A percentile compares a stretch with the other conserved stretches of the same genome.
phyloP scores from a whole-genome alignment of 2,888 invertebrate genomes.

The Lepidonotus clava region DNA sequence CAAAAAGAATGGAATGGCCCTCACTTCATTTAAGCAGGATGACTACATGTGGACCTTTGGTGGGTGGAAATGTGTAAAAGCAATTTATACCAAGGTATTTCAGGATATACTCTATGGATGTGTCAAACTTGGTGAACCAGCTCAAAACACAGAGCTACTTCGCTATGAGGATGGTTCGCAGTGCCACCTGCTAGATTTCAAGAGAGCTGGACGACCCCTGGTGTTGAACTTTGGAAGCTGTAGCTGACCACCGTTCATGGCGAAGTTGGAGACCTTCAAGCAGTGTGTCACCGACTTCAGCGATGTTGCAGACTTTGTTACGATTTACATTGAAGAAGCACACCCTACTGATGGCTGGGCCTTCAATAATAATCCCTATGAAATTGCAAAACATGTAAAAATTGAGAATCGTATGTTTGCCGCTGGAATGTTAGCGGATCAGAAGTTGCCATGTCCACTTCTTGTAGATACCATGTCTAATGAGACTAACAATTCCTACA shows the following conservation, averaged over 20 bases:
- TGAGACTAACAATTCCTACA: constrained; percentile 69
- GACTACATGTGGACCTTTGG: not conserved
- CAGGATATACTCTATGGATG: not conserved
- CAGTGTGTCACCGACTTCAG: constrained; percentile 68
- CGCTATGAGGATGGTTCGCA: not conserved
- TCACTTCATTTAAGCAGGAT: too few species aligned
- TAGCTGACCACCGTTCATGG: constrained; percentile 76
- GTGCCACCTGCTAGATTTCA: constrained; percentile 58
- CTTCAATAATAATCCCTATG: constrained; percentile 67
- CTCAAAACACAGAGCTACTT: not conserved
- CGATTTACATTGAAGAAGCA: constrained; percentile 76
- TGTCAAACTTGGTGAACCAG: not conserved
- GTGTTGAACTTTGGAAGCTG: constrained; percentile 77
- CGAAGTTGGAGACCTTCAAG: constrained; percentile 69
- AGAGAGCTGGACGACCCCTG: constrained; percentile 68
- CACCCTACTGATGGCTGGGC: constrained; percentile 75
- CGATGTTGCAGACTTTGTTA: constrained; percentile 70
- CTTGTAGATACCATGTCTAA: constrained; percentile 71
- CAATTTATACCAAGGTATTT: not conserved
- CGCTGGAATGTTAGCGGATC: constrained; percentile 63
- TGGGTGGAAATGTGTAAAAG: not conserved
- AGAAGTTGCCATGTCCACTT: constrained; percentile 65
- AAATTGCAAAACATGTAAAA: constrained; percentile 66
- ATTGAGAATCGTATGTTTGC: constrained; percentile 69
- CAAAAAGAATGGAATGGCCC: too few species aligned